Evolutionary conservation across 1,140 invertebrate genomes (phyloP).

Genomic region (Drepana arcuata): DNA sequence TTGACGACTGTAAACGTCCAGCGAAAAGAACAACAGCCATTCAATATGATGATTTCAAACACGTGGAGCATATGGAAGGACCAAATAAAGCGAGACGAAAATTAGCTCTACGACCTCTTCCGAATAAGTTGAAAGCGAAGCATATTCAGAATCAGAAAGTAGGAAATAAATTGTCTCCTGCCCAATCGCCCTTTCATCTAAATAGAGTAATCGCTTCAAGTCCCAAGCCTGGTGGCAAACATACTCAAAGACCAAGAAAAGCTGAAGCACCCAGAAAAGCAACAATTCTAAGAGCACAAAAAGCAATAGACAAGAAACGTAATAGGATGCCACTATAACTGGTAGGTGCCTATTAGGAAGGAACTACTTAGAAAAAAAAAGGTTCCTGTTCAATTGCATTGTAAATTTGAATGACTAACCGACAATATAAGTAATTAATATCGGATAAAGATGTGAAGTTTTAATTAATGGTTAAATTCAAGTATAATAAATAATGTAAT

Average conservation of each 20-base stretch:
- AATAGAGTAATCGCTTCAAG: no score
- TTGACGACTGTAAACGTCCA: constrained; percentile 13
- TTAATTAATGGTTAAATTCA: no score
- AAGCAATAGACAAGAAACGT: constrained; percentile 19
- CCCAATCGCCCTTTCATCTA: no score
- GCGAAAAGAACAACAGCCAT: constrained; percentile 22
- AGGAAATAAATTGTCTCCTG: background rate
- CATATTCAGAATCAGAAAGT: constrained; percentile 4
- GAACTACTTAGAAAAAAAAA: no score
- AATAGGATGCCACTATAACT: no score
- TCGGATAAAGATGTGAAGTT: no score
- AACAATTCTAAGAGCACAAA: constrained; percentile 21
- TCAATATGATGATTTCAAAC: constrained; percentile 17
- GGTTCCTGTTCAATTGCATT: no score
- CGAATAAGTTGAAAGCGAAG: constrained; percentile 13
- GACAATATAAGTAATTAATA: no score
- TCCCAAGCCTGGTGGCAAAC: constrained; percentile 1
- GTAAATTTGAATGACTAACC: no score
- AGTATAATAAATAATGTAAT: no score
- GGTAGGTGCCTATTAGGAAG: no score
- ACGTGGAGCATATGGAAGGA: constrained; percentile 3
- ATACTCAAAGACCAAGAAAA: constrained; percentile 18
- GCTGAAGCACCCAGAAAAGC: constrained; percentile 22
- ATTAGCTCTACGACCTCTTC: constrained; percentile 10
- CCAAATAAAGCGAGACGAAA: constrained; percentile 18